A percentile compares a stretch with the other conserved stretches of the same genome.
phyloP scores from a whole-genome alignment of 2,888 invertebrate species.

The Drepana falcataria region DNA sequence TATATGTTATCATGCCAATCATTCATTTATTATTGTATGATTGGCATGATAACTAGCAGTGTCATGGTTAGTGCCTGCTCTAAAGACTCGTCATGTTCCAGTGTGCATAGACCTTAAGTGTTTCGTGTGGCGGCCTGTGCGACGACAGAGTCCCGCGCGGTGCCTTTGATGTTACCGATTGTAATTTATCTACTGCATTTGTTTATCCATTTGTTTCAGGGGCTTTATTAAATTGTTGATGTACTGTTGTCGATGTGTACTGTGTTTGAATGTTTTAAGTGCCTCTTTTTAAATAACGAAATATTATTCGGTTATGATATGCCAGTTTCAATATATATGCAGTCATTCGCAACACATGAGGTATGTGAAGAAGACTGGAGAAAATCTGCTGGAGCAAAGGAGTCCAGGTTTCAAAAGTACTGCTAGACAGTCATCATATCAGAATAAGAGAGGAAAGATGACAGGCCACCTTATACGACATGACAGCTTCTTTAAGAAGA shows the following conservation, averaged over 20 bases:
- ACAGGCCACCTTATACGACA: too few species aligned
- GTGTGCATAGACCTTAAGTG: not conserved
- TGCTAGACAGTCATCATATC: too few species aligned
- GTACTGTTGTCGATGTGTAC: not conserved
- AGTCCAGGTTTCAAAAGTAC: too few species aligned
- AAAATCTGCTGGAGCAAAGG: too few species aligned
- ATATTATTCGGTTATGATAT: not conserved
- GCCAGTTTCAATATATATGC: too few species aligned
- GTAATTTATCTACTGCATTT: conserved; percentile 2
- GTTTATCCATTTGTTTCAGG: conserved; percentile 1
- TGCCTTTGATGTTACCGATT: conserved; percentile 1
- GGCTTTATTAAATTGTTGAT: conserved; percentile 3
- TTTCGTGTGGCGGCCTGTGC: not conserved
- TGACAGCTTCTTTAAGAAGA: too few species aligned
- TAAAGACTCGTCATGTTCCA: not conserved
- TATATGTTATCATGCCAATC: too few species aligned
- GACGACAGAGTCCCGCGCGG: not conserved
- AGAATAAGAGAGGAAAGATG: too few species aligned
- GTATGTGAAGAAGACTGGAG: too few species aligned
- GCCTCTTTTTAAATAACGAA: not conserved
- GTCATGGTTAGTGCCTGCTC: not conserved
- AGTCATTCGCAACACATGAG: too few species aligned
- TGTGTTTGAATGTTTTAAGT: not conserved
- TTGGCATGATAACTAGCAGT: not conserved
- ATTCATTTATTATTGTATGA: too few species aligned